Conservation (phyloP, 2,797 vertebrate genomes). For the Lagorchestes hirsutus region DNA sequence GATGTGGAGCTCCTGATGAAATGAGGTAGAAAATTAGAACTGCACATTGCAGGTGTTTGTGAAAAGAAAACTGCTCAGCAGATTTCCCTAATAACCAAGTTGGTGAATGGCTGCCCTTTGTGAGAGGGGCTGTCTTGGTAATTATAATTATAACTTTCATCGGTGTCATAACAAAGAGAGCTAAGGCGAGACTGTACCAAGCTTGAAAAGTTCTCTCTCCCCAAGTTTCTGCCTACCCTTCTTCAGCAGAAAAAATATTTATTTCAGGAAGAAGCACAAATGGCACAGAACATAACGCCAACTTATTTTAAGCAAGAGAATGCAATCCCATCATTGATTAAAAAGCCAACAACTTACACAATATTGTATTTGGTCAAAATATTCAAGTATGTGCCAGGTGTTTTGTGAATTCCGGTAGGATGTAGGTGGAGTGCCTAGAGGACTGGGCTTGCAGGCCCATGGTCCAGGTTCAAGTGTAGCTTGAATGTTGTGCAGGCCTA, state of each 20-base stretch:
- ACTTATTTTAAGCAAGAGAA: background rate
- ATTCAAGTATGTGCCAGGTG: background rate
- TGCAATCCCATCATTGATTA: background rate
- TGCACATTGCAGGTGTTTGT: slow-evolving; percentile 13
- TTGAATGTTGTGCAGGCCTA: background rate
- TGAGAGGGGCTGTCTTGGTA: background rate
- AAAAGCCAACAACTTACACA: background rate
- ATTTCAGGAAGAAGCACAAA: background rate
- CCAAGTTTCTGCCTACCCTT: background rate
- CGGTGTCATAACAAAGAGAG: background rate
- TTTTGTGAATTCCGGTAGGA: background rate
- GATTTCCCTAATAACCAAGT: background rate
- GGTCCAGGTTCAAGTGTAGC: background rate
- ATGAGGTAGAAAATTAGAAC: slow-evolving; percentile 13
- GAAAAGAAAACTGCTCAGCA: background rate
- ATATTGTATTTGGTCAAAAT: background rate
- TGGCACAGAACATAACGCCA: background rate
- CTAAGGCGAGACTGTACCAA: background rate
- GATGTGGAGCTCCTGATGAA: background rate
- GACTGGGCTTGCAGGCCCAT: background rate
- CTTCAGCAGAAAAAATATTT: background rate
- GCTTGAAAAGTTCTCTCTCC: background rate
- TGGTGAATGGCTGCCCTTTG: background rate
- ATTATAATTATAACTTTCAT: slow-evolving; percentile 11
- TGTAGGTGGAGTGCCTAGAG: background rate